Evolutionary conservation across 2,797 vertebrate genomes (phyloP).

Genomic region (Sebastes matsubarae): DNA sequence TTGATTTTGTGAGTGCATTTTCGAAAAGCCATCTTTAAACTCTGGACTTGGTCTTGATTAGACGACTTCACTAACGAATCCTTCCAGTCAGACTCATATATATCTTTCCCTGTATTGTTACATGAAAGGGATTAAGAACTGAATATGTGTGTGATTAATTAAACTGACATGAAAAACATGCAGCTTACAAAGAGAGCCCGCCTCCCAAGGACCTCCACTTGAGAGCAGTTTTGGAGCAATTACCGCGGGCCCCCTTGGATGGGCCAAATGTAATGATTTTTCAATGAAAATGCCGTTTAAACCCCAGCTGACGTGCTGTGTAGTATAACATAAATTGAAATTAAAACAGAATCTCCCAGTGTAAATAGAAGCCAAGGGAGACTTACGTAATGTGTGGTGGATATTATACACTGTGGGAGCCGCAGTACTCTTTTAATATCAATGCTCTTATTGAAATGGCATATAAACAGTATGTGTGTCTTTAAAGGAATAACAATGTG

Average conservation of each 20-base stretch:
- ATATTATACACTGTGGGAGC: conserved; percentile 27
- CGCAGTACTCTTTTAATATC: neutral
- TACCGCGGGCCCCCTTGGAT: conserved; percentile 49
- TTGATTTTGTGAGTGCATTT: conserved; percentile 3
- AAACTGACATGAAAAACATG: conserved; percentile 68
- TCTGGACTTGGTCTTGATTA: conserved; percentile 7
- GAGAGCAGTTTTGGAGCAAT: conserved; percentile 71
- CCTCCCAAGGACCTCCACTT: conserved; percentile 61
- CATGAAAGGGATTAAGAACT: conserved; percentile 23
- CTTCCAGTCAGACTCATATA: neutral
- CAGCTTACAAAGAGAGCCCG: conserved; percentile 45
- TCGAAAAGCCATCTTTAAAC: conserved; percentile 15
- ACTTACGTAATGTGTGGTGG: conserved; percentile 23
- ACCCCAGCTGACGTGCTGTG: conserved; percentile 62
- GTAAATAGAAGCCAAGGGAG: conserved; percentile 57
- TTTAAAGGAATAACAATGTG: neutral
- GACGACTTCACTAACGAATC: neutral
- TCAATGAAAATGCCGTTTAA: conserved; percentile 64
- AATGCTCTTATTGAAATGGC: neutral
- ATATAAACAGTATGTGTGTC: neutral
- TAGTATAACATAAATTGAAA: conserved; percentile 64
- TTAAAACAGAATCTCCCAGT: conserved; percentile 53
- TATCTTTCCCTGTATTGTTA: conserved; percentile 23
- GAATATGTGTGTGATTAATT: conserved; percentile 59
- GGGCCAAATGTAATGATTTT: conserved; percentile 77